phyloP scores from a whole-genome alignment of 2,113 vertebrate genomes.

The Embiotoca jacksoni region DNA sequence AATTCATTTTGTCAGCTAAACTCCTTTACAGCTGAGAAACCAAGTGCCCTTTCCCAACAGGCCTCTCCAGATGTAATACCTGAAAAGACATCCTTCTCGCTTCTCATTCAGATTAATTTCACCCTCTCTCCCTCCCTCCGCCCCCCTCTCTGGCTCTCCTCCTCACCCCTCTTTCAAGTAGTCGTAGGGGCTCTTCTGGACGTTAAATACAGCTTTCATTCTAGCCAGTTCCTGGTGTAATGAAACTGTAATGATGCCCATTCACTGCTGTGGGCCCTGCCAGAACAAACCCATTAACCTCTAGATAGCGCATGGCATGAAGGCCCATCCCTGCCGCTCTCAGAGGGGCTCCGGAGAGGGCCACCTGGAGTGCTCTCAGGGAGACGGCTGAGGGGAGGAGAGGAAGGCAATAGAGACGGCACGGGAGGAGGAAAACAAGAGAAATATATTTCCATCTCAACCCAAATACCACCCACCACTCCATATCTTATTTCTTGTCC shows the following conservation, averaged over 20 bases:
- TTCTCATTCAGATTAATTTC: constrained; percentile 17
- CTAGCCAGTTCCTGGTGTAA: constrained; percentile 57
- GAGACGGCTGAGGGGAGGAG: constrained; percentile 6
- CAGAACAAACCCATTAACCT: constrained; percentile 76
- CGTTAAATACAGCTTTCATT: constrained; percentile 61
- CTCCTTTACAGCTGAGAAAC: constrained; percentile 5
- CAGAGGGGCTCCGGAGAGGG: constrained; percentile 39
- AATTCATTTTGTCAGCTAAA: neutral
- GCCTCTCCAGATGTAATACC: constrained; percentile 38
- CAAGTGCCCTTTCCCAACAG: neutral
- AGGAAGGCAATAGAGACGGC: constrained; percentile 3
- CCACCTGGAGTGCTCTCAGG: constrained; percentile 53
- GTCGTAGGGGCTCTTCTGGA: constrained; percentile 51
- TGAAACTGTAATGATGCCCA: constrained; percentile 74
- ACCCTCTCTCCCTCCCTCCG: neutral
- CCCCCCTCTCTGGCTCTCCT: neutral
- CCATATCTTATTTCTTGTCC: constrained; percentile 57
- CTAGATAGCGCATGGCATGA: constrained; percentile 45
- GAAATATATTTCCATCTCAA: constrained; percentile 58
- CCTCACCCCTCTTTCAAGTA: constrained; percentile 24
- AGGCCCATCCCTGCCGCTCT: constrained; percentile 28
- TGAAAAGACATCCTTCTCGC: constrained; percentile 18
- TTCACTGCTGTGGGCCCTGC: constrained; percentile 50
- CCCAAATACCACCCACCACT: constrained; percentile 53
- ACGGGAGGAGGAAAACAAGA: constrained; percentile 39